Evolutionary conservation across 2,888 invertebrate genomes (phyloP), one percentile per base, ranked within the genome.

Genomic region (Amblyjoppa fuscipennis): DNA sequence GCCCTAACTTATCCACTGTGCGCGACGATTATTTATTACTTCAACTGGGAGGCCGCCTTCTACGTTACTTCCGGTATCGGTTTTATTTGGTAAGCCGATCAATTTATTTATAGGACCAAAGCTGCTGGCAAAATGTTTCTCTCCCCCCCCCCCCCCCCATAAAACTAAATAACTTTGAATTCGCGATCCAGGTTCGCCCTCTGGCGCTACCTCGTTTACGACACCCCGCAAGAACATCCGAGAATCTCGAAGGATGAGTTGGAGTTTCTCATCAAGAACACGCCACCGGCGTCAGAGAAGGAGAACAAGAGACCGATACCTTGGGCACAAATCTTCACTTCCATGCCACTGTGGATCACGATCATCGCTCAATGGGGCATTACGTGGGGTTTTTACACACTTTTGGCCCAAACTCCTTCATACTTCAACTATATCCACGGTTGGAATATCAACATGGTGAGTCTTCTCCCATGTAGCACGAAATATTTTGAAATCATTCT

Each of bases 11-110:
- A 96, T 92, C 96, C 96, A 0, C 92, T 96, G 75, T 96, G 96
- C 84, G 96, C 97, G 0, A 95, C 95, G 83, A 95, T 97, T 13
- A 96, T 96, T 71, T 95, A 95, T 81, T 94, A 94, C 90, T 95
- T 95, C 83, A 96, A 96, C 3, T 97, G 97, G 97, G 96, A 96
- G 88, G 95, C 95, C 86, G 96, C 96, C 0, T 97, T 97, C 91
- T 96, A 97, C 91, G 93, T 96, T 9, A 96, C 95, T 41, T 96
- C 96, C 4, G 89, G 94, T 0, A 88, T 96, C 4, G 96, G 96
- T 1, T 94, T 95, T 0, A 20, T 96, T 1, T 97, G 97, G 97
- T 96, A 95, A 90, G 53, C 13, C 13, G 7, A 6, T 20, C 20
- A 20, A 20, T 20, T 20, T 20, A 20, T 20, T 20, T 20, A 20